Conservation (phyloP, 2,113 vertebrate genomes). For the Muntiacus reevesi region DNA sequence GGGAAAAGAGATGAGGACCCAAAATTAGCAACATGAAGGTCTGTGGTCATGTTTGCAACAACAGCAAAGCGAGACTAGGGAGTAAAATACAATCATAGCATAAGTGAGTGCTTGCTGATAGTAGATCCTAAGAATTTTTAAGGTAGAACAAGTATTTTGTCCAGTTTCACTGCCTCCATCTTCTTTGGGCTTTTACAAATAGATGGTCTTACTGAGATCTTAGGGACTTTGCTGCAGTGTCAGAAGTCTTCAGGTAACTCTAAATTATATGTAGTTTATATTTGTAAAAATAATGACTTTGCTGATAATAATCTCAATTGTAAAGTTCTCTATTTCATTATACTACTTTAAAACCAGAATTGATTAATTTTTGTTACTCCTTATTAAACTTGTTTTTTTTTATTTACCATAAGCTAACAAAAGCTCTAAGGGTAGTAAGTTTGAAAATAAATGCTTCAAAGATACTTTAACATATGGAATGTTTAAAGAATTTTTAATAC, state of each 20-base stretch:
- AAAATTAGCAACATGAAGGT: background rate
- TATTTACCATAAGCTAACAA: conserved; percentile 28
- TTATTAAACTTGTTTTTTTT: background rate
- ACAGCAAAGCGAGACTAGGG: background rate
- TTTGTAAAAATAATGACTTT: conserved; percentile 22
- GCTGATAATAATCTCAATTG: background rate
- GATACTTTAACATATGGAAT: background rate
- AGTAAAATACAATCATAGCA: background rate
- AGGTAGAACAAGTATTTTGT: background rate
- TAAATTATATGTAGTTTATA: conserved; percentile 7
- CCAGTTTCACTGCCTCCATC: background rate
- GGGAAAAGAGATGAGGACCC: background rate
- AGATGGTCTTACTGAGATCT: background rate
- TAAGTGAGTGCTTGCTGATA: background rate
- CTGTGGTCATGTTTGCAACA: background rate
- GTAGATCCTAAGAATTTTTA: background rate
- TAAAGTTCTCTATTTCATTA: background rate
- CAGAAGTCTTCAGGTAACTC: background rate
- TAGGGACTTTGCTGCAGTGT: background rate
- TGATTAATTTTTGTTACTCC: conserved; percentile 9
- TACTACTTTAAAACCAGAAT: conserved; percentile 15
- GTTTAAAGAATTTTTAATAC: background rate
- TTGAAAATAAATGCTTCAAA: conserved; percentile 35
- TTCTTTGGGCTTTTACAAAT: conserved; percentile 11
- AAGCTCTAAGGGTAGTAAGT: conserved; percentile 12